phyloP scores from a whole-genome alignment of 2,888 invertebrate species.

The Drosophila mimetica region DNA sequence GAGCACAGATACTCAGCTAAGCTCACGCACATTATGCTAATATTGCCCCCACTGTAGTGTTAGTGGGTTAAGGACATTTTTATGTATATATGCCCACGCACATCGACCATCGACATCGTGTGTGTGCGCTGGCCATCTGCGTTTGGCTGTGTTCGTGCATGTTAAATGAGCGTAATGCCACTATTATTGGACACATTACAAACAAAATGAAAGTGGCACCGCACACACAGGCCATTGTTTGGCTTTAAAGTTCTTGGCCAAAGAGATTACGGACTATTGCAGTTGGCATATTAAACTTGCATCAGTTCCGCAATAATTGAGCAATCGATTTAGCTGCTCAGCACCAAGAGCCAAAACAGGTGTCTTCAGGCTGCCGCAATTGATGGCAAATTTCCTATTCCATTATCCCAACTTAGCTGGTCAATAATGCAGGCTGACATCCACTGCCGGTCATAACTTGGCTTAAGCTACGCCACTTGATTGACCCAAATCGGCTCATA shows the following conservation, averaged over 20 bases:
- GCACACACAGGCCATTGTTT: slow-evolving; percentile 35
- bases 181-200: slow-evolving; percentile 79
- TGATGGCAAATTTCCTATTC: slow-evolving; percentile 12
- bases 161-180: slow-evolving; percentile 80
- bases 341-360: slow-evolving; percentile 11
- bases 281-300: slow-evolving; percentile 40
- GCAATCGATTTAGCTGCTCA: slow-evolving; percentile 20
- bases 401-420: slow-evolving; percentile 16
- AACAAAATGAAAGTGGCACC: slow-evolving; percentile 71
- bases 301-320: slow-evolving; percentile 21
- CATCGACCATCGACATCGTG: slow-evolving; percentile 24
- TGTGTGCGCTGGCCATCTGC: slow-evolving; percentile 31
- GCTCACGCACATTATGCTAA: slow-evolving; percentile 75
- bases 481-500: background rate
- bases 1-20: slow-evolving; percentile 16
- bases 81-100: slow-evolving; percentile 58
- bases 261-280: slow-evolving; percentile 31
- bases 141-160: slow-evolving; percentile 56
- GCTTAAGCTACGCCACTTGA: background rate
- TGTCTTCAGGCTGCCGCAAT: slow-evolving; percentile 16
- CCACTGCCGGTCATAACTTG: slow-evolving; percentile 12
- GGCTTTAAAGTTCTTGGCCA: slow-evolving; percentile 37
- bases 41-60: slow-evolving; percentile 65
- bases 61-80: slow-evolving; percentile 80
- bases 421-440: slow-evolving; percentile 6